Evolutionary conservation across 2,113 vertebrate genomes (phyloP), one percentile per base, ranked within the genome.

Genomic region (Numida meleagris): DNA sequence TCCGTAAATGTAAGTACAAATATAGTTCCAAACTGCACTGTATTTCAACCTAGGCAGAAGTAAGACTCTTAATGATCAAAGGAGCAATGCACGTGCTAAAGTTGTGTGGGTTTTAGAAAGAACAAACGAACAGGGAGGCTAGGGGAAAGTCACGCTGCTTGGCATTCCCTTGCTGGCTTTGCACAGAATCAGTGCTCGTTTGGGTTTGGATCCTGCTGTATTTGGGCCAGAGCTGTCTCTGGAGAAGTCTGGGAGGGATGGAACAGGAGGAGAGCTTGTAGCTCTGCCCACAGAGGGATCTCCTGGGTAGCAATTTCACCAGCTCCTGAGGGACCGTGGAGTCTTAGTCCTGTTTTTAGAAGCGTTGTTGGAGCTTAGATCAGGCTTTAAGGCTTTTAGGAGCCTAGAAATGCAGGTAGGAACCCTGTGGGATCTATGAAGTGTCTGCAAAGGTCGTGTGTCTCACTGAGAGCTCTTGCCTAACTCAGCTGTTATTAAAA

Each of bases 1-100:
- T 48, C 73, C 86, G 36, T 57, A 36, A 93, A 76, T 31, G 96
- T 96, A 48, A 97, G 96, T 95, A 95, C 58, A 77, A 84, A 84
- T 3, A 3, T 1, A 23, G 33, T 62, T 88, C 68, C 62, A 43
- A 70, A 43, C 38, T 25, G 19, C 27, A 15, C 40, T 53, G 0
- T 57, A 2, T 82, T 88, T 88, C 83, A 85, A 50, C 63, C 14
- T 4, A 3, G 72, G 46, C 85, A 50, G 55, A 85, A 34, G 58
- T 14, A 71, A 43, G 80, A 92, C 51, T 31, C 42, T 38, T 31
- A 2, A 34, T 1, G 70, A 79, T 71, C 25, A 67, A 68, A 89
- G 87, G 87, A 65, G n/a, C 29, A 8, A n/a, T 14, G 1, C 12
- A 13, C 9, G 1, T 18, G 70, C 24, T 43, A n/a, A 66, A 51